Evolutionary conservation across 2,888 invertebrate genomes (phyloP), one percentile per base, ranked within the genome.

Genomic region (Tetranychus truncatus): DNA sequence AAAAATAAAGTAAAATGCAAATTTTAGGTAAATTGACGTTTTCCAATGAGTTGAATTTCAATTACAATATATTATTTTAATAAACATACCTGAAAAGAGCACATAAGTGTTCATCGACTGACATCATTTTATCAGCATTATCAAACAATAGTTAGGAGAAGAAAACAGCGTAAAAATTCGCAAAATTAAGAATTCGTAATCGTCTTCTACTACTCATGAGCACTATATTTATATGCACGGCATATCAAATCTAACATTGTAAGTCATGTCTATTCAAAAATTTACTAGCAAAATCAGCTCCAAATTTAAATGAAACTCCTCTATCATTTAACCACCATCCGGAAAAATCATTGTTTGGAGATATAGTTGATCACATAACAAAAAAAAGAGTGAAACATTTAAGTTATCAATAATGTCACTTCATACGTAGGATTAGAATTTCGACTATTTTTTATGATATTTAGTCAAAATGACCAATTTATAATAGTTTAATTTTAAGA

Each of bases 71-170:
- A 45, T 44, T 6, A 34, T 8, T 45, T 9, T 0, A 44, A 71
- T 9, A 73, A 15, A 73, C 75, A 74, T 73, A 86, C 86, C 83
- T 86, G 86, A 88, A 99, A 99, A 85, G 97, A 97, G 85, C 97
- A 99, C 86, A 99, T 97, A 81, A 99, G 92, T 84, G 97, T 96
- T 99, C 97, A 83, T 99, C 97, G 79, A 99, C 95, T 77, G 85
- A 77, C 97, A 97, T 97, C 96, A 97, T 97, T 77, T 95, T 97
- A 75, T 97, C 97, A 74, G 97, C 97, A 83, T 97, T 97, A 84
- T 96, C 95, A 82, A 96, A 96, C 84, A 21, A 95, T 95, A 95
- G 84, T 95, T 93, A 76, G 95, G 95, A 77, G 95, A 94, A 79
- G 91, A 91, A 84, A 92, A 92, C 76, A 92, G 84, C 72, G 91